Conservation (phyloP, 92 coral and sea anemone species). For the Paragorgia papillata region DNA sequence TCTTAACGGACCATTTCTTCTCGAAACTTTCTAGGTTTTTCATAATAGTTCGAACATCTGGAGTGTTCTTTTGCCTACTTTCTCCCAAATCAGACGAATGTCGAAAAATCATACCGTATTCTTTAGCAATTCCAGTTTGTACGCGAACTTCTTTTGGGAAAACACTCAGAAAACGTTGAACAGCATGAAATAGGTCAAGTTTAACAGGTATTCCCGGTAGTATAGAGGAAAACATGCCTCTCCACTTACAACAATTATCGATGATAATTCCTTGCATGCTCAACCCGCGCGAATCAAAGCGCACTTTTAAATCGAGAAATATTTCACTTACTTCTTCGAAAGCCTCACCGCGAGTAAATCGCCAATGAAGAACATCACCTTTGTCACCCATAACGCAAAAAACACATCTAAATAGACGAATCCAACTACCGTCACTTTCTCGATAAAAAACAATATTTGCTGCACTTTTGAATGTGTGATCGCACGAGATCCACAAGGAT, state of each 20-base stretch:
- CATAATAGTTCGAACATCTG: constrained; percentile 19
- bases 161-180: constrained; percentile 17
- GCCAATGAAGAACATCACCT: constrained; percentile 5
- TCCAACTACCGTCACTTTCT: constrained; percentile 21
- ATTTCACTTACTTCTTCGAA: constrained; percentile 25
- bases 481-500: constrained; percentile 33
- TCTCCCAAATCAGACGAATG: constrained; percentile 46
- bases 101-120: constrained; percentile 46
- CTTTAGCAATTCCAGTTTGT: constrained; percentile 38
- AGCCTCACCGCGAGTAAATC: constrained; percentile 32
- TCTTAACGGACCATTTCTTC: constrained; percentile 38
- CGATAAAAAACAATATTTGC: constrained; percentile 34
- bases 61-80: constrained; percentile 22
- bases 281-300: no score
- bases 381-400: constrained; percentile 7
- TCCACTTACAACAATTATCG: constrained; percentile 29
- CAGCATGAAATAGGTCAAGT: constrained; percentile 24
- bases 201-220: no score
- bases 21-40: constrained; percentile 42
- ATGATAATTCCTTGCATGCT: no score
- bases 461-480: constrained; percentile 42
- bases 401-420: constrained; percentile 14
- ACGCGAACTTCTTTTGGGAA: no score
- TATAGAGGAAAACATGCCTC: no score
- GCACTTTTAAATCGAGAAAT: not conserved